Base-by-base conservation (phyloP, 2,113 vertebrate genomes). In the Neodon shergylaensis region DNA sequence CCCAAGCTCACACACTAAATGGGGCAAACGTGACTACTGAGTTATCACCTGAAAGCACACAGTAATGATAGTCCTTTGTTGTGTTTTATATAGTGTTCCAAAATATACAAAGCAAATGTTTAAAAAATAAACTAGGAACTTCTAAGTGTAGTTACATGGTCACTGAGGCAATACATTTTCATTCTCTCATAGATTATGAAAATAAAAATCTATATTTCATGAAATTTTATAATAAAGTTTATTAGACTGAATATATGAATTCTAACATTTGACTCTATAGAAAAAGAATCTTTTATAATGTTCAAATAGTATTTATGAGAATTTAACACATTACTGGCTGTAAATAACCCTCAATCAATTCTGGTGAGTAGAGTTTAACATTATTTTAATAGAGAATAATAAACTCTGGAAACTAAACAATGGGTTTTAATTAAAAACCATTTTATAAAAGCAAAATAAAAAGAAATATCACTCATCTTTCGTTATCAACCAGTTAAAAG, bases 171-270 rank as follows among this genome's bases (percentile, higher is more conserved):
- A 92, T 39, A 52, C 1, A 68, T 2, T 87, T 85, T 86, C 39
- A 93, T 85, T 93, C n/a, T 92, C 90, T 94, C 31, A 76, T 72
- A 83, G 70, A 31, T 58, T 61, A 66, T 86, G 61, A 96, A 97
- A 91, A 65, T 85, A 77, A 94, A 97, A 88, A 28, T 78, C 33
- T 72, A 28, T 49, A 83, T 83, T 89, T 83, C 19, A 88, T 74
- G 65, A 28, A 49, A 95, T 88, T 93, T 91, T 85, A 3, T 22
- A 52, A 90, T 82, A 91, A 88, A 73, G 86, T 79, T 81, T 76
- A 85, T 88, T 85, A 88, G 49, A 24, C 13, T 91, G n/a, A 61
- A 33, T 91, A 86, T 66, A 66, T 93, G 33, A 93, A 72, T 94
- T 52, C 94, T 94, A 58, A 79, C 39, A 91, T 49, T 79, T n/a